Percentiles rank a stretch among this genome's conserved stretches.
Evolutionary conservation across 2,888 invertebrate genomes (phyloP).

Genomic region (Drosophila austrosaltans): DNA sequence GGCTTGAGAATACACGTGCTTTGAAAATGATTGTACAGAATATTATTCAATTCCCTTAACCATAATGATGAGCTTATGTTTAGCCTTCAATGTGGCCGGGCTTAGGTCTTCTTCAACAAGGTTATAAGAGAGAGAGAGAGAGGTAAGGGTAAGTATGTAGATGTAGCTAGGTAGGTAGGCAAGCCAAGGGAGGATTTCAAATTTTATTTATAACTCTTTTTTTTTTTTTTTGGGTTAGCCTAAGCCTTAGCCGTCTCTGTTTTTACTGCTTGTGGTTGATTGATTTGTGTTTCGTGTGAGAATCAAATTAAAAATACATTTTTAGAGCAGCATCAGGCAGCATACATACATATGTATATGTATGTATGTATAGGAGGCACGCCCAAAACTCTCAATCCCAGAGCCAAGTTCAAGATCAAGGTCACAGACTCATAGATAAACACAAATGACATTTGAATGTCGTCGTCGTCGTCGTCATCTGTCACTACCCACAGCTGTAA

Average conservation of each 20-base stretch:
- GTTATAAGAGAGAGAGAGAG: conserved; percentile 9
- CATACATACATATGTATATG: conserved; percentile 8
- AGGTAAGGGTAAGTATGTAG: neutral
- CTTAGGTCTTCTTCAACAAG: conserved; percentile 24
- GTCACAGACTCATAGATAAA: conserved; percentile 41
- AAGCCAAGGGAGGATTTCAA: conserved; percentile 4
- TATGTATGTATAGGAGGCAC: conserved; percentile 8
- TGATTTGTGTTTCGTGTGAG: conserved; percentile 58
- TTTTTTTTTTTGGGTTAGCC: neutral
- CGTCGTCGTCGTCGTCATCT: conserved; percentile 16
- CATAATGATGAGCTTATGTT: conserved; percentile 44
- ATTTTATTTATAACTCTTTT: conserved; percentile 28
- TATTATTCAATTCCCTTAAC: conserved; percentile 17
- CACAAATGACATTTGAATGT: conserved; percentile 69
- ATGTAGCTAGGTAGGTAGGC: neutral
- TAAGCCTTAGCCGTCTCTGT: conserved; percentile 24
- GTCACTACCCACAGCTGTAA: conserved; percentile 50
- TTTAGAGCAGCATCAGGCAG: conserved; percentile 40
- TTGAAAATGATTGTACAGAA: conserved; percentile 23
- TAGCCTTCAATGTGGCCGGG: conserved; percentile 19
- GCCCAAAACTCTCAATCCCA: conserved; percentile 9
- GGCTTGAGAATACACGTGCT: conserved; percentile 33
- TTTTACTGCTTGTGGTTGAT: conserved; percentile 42
- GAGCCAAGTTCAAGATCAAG: conserved; percentile 73
- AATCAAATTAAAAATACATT: conserved; percentile 68